Evolutionary conservation across 1,140 invertebrate species (phyloP).

Genomic region (Atopsyche davidsoni): DNA sequence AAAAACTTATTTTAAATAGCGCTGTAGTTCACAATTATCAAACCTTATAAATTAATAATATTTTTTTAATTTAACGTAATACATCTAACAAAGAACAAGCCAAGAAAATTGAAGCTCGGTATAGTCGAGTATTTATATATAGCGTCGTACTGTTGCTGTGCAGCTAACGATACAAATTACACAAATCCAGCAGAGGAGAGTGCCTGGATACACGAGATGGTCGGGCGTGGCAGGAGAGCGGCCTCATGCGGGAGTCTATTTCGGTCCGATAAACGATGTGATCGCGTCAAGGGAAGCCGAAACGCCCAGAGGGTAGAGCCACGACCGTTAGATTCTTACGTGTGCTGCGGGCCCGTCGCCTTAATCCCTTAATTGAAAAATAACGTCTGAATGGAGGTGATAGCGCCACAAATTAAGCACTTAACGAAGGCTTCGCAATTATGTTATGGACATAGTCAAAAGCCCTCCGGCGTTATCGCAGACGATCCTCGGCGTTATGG

Average conservation of each 20-base stretch:
- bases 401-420: constrained; percentile 19
- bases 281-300: neutral
- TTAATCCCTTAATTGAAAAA: constrained; percentile 23
- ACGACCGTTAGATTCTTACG: neutral
- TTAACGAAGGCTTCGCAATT: constrained; percentile 4
- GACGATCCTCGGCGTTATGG: neutral
- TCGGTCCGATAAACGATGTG: constrained; percentile 15
- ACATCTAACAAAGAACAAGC: no score
- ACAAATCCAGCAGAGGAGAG: no score
- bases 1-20: no score
- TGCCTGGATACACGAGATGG: no score
- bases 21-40: no score
- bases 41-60: no score
- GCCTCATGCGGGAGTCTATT: constrained; percentile 3
- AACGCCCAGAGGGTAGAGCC: constrained; percentile 7
- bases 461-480: neutral
- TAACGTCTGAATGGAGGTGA: constrained; percentile 19
- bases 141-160: no score
- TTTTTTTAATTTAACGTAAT: no score
- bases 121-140: no score
- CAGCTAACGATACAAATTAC: no score
- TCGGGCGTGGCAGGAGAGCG: no score
- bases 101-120: no score
- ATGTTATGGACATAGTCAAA: constrained; percentile 1
- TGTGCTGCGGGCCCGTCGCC: constrained; percentile 1